A percentile compares a stretch with the other conserved stretches of the same genome.
Evolutionary conservation across 2,888 invertebrate species (phyloP).

Genomic region (Galerucella nymphaeae): DNA sequence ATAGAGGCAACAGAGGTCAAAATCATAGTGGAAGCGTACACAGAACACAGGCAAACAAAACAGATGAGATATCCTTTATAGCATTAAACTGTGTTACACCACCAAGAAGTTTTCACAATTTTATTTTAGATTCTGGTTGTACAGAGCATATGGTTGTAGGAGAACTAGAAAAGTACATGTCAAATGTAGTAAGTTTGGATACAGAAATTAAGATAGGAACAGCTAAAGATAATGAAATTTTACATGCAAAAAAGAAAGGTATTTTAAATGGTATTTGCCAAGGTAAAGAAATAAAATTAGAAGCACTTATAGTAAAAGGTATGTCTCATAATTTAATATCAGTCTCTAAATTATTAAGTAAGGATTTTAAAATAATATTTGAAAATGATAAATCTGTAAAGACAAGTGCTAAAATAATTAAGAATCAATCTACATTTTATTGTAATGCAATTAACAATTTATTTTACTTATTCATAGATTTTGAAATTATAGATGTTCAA

Average conservation of each 20-base stretch:
- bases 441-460: not conserved
- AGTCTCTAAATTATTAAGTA: not conserved
- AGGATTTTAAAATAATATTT: conserved; percentile 14
- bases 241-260: conserved; percentile 22
- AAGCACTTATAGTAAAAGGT: not conserved
- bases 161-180: conserved; percentile 27
- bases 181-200: conserved; percentile 18
- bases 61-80: not conserved
- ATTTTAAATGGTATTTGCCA: conserved; percentile 28
- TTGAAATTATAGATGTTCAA: not conserved
- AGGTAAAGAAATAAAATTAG: conserved; percentile 29
- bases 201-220: conserved; percentile 28
- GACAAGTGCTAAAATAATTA: not conserved
- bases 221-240: conserved; percentile 21
- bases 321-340: not conserved
- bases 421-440: not conserved
- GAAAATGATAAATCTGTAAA: not conserved
- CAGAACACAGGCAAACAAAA: not conserved
- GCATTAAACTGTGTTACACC: not conserved
- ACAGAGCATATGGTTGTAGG: conserved; percentile 29
- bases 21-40: too few species aligned
- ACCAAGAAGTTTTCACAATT: not conserved
- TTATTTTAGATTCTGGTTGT: conserved; percentile 17
- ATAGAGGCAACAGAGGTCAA: too few species aligned
- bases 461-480: not conserved